These are phyloP conservation scores for Cherax destructor DNA, from an alignment of 1,140 invertebrate genomes.

Conservation along the genomic window DNA sequence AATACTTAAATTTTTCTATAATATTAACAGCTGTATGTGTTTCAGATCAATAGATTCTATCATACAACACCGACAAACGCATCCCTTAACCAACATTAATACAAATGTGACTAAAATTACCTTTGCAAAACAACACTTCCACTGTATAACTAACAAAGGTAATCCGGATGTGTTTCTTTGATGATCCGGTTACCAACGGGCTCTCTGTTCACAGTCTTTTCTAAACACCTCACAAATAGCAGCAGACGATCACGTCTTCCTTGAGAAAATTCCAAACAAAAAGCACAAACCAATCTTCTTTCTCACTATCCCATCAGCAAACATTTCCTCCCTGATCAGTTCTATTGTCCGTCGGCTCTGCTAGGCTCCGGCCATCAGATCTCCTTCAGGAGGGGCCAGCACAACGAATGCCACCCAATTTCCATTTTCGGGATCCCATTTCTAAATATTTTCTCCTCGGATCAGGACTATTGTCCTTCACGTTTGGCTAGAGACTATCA, in stretches of 20 bases:
- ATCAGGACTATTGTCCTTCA: not conserved
- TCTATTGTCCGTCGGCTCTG: not conserved
- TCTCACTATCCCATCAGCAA: not conserved
- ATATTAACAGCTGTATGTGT: too few species aligned
- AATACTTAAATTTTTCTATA: too few species aligned
- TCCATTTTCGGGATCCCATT: not conserved
- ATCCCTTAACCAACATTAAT: too few species aligned
- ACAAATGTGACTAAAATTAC: too few species aligned
- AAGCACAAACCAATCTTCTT: not conserved
- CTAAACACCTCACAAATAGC: not conserved
- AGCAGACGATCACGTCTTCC: not conserved
- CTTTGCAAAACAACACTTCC: too few species aligned
- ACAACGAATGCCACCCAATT: not conserved
- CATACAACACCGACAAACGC: too few species aligned
- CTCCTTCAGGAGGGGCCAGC: not conserved
- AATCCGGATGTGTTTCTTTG: too few species aligned
- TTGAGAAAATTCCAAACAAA: not conserved
- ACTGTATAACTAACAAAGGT: too few species aligned
- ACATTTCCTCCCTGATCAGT: slow-evolving; percentile 1
- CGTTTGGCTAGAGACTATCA: not conserved
- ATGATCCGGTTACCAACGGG: too few species aligned
- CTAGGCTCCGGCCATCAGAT: not conserved
- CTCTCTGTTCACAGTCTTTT: not conserved
- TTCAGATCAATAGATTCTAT: too few species aligned
- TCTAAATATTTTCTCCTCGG: not conserved